A percentile compares a stretch with the other conserved stretches of the same genome.
Conservation (phyloP, 2,888 invertebrate species). For the Tricholauxania praeusta region DNA sequence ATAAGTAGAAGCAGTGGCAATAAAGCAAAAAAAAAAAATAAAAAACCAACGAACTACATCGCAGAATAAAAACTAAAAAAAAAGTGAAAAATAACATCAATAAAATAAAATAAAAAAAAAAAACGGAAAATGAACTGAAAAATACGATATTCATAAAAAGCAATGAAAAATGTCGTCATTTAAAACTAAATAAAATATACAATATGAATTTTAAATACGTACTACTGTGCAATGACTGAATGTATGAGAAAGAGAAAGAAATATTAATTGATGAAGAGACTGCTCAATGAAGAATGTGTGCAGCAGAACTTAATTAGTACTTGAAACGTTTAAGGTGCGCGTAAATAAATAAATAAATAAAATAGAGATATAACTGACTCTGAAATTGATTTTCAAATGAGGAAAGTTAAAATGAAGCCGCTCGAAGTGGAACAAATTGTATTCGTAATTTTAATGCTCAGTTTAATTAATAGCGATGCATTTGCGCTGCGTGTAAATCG, state of each 20-base stretch:
- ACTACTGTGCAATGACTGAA: neutral
- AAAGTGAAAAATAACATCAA: slow-evolving; percentile 16
- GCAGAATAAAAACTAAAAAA: slow-evolving; percentile 10
- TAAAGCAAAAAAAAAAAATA: slow-evolving; percentile 41
- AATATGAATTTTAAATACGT: slow-evolving; percentile 33
- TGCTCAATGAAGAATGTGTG: too few relatives aligned
- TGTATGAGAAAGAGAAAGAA: slow-evolving; percentile 19
- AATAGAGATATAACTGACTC: too few relatives aligned
- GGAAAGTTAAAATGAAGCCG: slow-evolving; percentile 3
- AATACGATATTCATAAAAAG: slow-evolving; percentile 12
- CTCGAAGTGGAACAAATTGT: neutral
- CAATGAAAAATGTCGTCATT: slow-evolving; percentile 36
- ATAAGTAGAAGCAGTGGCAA: slow-evolving; percentile 47
- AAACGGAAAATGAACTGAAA: slow-evolving; percentile 17
- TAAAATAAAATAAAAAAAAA: slow-evolving; percentile 12
- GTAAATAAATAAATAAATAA: too few relatives aligned
- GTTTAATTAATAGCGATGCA: neutral
- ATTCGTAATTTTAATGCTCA: neutral
- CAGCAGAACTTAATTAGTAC: too few relatives aligned
- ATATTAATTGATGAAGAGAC: too few relatives aligned
- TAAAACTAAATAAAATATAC: slow-evolving; percentile 32
- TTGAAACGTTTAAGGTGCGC: too few relatives aligned
- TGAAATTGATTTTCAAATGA: too few relatives aligned
- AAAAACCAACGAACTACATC: neutral
- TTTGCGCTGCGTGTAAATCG: slow-evolving; percentile 5